These are phyloP conservation scores for Propithecus coquereli DNA, from an alignment of 2,113 vertebrate species.

Conservation along the genomic window DNA sequence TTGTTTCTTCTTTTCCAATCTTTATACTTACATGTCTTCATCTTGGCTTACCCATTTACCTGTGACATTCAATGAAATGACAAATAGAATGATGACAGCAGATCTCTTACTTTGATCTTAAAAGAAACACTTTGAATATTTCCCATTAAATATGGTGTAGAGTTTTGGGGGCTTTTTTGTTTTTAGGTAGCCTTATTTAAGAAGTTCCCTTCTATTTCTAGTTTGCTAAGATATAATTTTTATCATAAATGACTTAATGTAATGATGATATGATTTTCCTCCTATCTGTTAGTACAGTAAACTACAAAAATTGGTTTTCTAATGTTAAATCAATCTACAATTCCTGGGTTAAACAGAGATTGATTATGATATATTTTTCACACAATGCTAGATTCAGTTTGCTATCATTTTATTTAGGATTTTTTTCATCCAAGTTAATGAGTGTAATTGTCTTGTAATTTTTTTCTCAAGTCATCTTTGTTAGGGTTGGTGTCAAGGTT, in stretches of 20 bases:
- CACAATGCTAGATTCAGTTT: background rate
- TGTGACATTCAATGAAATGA: background rate
- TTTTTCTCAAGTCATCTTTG: background rate
- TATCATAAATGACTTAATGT: conserved; percentile 4
- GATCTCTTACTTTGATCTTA: background rate
- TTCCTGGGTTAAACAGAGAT: conserved; percentile 29
- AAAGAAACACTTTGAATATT: background rate
- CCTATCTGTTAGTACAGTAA: conserved; percentile 14
- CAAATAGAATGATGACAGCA: background rate
- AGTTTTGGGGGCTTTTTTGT: background rate
- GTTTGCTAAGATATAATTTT: conserved; percentile 26
- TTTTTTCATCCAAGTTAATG: conserved; percentile 17
- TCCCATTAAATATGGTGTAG: background rate
- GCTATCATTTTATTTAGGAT: background rate
- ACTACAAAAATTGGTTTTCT: conserved; percentile 34
- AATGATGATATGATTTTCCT: background rate
- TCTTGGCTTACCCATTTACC: background rate
- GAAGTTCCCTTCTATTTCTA: background rate
- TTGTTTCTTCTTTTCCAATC: background rate
- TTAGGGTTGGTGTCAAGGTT: background rate
- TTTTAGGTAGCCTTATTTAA: background rate
- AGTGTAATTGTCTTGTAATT: background rate
- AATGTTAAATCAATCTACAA: conserved; percentile 37
- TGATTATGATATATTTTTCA: conserved; percentile 37
- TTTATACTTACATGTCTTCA: background rate